Base-by-base conservation (phyloP, 2,113 vertebrate genomes). In the Rhinolophus sinicus region DNA sequence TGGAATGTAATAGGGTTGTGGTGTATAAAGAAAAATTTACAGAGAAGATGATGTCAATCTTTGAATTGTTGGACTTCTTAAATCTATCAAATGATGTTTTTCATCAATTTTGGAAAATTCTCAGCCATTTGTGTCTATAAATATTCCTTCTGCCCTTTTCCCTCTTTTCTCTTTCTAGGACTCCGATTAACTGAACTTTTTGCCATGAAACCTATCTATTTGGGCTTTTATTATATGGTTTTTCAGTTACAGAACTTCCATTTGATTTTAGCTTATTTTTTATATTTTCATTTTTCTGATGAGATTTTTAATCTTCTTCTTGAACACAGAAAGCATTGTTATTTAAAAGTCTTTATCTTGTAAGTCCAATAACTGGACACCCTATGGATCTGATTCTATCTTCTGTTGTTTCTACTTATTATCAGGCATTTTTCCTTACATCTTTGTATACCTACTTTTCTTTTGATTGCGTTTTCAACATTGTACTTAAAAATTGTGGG, bases 91-190 rank as follows among this genome's bases (percentile, higher is more conserved):
- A 26, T 72, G 81, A 47, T 16, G 2, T 24, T 94, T 80, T 88
- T 83, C 26, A 90, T 47, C 47, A 58, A 1, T 83, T 83, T 89
- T 60, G 24, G 22, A 69, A 96, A 90, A 33, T 64, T 82, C 47
- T 93, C 44, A 87, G 62, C 64, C 21, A 73, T 93, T 82, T 95
- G 21, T 77, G 22, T 60, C 26, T 86, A 70, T 83, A 47, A 89
- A 64, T 82, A 44, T 84, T 67, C 24, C 3, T 94, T 80, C 26
- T 73, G 18, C 3, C 13, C 19, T 44, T 83, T 94, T 80, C 3
- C 28, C 2, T 75, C 33, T 93, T 97, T 62, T 84, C 44, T 94
- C 6, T 14, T 81, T 82, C 38, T 93, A 13, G 76, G 50, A 94
- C 44, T 85, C 15, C 14, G 72, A 30, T 50, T 24, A 91, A 54